These are phyloP conservation scores for Peromyscus eremicus DNA, from an alignment of 2,797 vertebrate species.

Conservation along the genomic window DNA sequence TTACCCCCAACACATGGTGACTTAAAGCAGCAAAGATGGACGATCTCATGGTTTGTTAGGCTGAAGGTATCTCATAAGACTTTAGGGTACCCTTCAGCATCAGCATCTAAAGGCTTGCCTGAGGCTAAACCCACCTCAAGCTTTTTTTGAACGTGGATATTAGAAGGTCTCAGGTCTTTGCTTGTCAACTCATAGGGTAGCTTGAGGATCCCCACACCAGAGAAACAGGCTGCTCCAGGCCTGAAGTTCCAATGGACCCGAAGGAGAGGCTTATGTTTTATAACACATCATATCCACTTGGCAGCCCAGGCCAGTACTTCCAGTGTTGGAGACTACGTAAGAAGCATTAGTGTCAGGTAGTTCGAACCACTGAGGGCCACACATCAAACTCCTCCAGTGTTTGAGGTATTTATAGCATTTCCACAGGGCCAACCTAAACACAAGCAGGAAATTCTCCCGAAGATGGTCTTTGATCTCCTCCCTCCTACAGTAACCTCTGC, in stretches of 20 bases:
- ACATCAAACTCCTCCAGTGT: neutral
- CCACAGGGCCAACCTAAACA: neutral
- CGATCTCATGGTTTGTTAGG: neutral
- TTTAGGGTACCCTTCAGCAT: neutral
- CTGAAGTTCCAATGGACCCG: neutral
- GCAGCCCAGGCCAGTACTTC: neutral
- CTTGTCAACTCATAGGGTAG: neutral
- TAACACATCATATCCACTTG: neutral
- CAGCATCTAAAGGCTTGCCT: neutral
- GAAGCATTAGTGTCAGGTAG: neutral
- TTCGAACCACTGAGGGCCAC: neutral
- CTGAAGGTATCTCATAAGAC: neutral
- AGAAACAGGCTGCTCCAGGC: neutral
- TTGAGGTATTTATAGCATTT: neutral
- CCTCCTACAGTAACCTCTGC: neutral
- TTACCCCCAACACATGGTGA: neutral
- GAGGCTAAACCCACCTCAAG: neutral
- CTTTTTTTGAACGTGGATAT: fast-evolving
- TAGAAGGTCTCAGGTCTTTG: neutral
- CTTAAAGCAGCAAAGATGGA: slow-evolving; percentile 24
- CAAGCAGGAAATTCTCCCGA: neutral
- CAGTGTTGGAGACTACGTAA: neutral
- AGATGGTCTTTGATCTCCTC: neutral
- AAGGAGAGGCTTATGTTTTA: neutral
- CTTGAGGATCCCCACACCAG: neutral